These are phyloP conservation scores for Umimayanthus kanabou DNA, from an alignment of 92 coral and sea anemone genomes.

Conservation along the genomic window DNA sequence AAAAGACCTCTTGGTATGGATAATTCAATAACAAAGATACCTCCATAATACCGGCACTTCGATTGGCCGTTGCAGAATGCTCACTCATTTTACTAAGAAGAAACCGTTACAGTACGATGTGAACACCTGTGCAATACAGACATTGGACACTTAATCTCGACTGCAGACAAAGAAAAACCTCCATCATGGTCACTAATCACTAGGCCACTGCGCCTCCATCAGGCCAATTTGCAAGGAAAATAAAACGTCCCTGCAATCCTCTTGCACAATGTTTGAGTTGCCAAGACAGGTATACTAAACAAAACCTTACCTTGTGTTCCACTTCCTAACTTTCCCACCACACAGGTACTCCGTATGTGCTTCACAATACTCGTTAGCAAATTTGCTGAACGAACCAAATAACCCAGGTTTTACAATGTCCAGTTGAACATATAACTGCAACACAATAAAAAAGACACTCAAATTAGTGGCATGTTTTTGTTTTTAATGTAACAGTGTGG, in stretches of 20 bases:
- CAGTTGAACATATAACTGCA: constrained; percentile 86
- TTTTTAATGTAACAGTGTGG: not conserved
- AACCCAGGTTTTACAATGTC: constrained; percentile 88
- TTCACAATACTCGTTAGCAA: constrained; percentile 85
- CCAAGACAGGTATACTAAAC: no score
- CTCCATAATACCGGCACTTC: not conserved
- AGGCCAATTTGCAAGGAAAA: no score
- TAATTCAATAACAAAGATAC: no score
- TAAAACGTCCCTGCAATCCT: no score
- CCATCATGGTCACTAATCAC: no score
- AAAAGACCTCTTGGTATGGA: not conserved
- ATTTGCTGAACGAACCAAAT: constrained; percentile 80
- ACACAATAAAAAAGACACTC: not conserved
- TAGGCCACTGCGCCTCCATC: no score
- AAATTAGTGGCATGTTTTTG: not conserved
- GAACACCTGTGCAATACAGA: no score
- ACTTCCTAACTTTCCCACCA: constrained; percentile 59
- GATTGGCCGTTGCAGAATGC: not conserved
- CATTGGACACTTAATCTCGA: no score
- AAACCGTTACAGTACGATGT: not conserved
- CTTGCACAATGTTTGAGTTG: no score
- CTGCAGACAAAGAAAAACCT: no score
- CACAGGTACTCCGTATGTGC: constrained; percentile 71
- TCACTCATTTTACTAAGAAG: no score
- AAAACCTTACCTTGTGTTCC: constrained; percentile 86